These are phyloP conservation scores for Yponomeuta malinellus DNA, from an alignment of 2,888 invertebrate species.

Conservation along the genomic window DNA sequence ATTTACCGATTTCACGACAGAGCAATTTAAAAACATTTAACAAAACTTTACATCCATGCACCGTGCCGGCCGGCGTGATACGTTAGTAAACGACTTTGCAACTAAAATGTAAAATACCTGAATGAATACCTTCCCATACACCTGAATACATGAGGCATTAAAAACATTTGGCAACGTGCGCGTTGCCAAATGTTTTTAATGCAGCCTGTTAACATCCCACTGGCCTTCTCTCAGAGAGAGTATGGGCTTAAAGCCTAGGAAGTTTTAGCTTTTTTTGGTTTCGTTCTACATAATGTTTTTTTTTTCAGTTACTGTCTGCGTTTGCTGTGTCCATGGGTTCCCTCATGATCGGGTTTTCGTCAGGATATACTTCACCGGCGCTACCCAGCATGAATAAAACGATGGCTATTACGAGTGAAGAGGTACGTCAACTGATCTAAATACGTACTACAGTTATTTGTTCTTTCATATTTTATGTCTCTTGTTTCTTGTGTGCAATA, in stretches of 20 bases:
- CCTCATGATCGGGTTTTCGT: slow-evolving; percentile 89
- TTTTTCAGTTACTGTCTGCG: slow-evolving; percentile 84
- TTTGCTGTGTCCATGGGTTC: slow-evolving; percentile 91
- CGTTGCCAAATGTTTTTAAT: neutral
- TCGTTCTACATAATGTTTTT: neutral
- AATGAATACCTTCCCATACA: no score
- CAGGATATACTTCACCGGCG: slow-evolving; percentile 92
- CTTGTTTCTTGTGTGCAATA: no score
- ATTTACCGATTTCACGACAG: no score
- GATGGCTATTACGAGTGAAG: slow-evolving; percentile 55
- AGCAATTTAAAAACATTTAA: no score
- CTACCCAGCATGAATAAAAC: slow-evolving; percentile 81
- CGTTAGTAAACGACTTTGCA: no score
- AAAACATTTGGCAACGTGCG: slow-evolving; percentile 45
- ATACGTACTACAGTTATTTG: neutral
- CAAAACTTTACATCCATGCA: no score
- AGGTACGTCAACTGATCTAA: slow-evolving; percentile 67
- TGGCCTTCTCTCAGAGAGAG: no score
- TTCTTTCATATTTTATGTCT: no score
- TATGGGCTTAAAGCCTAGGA: neutral
- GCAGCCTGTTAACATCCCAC: no score
- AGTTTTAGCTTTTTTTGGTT: neutral
- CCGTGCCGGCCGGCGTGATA: no score
- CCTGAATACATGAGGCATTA: neutral
- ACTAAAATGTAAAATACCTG: no score